Base-by-base conservation (phyloP, 2,888 invertebrate species). In the Drosophila cyrtoloma region DNA sequence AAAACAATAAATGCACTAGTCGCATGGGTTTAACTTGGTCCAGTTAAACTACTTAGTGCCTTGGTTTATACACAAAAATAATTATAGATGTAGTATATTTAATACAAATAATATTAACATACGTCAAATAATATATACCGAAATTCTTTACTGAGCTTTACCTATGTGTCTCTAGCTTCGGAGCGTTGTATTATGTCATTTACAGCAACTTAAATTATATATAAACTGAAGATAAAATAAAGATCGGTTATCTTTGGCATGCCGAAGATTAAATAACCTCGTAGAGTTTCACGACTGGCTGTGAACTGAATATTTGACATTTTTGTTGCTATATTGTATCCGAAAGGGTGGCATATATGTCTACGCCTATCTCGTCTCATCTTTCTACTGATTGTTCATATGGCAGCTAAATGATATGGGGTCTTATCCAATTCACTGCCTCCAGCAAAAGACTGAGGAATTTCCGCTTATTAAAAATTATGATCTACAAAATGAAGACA, bases 1-100 rank as follows among this genome's bases (percentile, higher is more conserved):
- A 63, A 56, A 47, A 60, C 55, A 16, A 19, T 65, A 32, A 30
- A 52, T 16, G 66, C 82, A 84, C 81, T 81, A 74, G 22, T 53
- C 39, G 51, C 65, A 50, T 53, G 52, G 50, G 67, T 66, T 84
- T 77, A 84, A 84, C 81, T 55, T 58, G 39, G 30, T 33, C 59
- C 62, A 72, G 81, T 81, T 81, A 81, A 69, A 67, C 83, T 62
- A 64, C 52, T 62, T 80, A 81, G 77, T 81, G 81, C 71, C 53
- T 42, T 37, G 52, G 39, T 32, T 44, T 35, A 26, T 42, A 35
- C n/a, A 53, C 50, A 30, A 32, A 33, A 32, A 33, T 47, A 12
- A 16, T 16, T 39, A 35, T n/a, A 60, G 10, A 52, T 35, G 28
- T 35, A 35, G 28, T 52, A 51, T n/a, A 39, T 37, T 47, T 16